Base-by-base conservation (phyloP, 2,888 invertebrate genomes). In the Drosophila kambysellisi region DNA sequence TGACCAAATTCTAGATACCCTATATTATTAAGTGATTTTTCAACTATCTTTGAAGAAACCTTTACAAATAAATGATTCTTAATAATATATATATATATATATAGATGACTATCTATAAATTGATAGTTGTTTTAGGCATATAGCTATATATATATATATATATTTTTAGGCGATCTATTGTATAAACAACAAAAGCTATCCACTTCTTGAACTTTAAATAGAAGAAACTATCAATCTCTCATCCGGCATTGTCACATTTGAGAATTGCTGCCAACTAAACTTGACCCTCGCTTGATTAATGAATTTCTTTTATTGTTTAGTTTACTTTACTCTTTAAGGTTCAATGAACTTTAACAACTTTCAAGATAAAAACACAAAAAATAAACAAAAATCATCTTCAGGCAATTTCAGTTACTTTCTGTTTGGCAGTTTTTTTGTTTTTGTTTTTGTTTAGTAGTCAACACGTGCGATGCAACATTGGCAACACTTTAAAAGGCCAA, bases 401-500 rank as follows among this genome's bases (percentile, higher is more conserved):
- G 53, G 30, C 15, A 9, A 9, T 15, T 29, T 39, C 15, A 15
- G 46, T 46, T 46, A 46, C 46, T 46, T 15, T 46, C 20, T 20
- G 46, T 20, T 37, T 7, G 6, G 17, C 17, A 46, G 20, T 53
- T 37, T 11, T 25, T 25, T 25, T 25, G 20, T 25, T 25, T 25
- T 25, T 25, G 0, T 25, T 25, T 25, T 25, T 50, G 29, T 75
- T 78, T 70, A 76, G 76, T 77, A 79, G 17, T 67, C 33, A 71
- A 70, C 65, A 46, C 46, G 33, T 63, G 62, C 74, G 50, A 73
- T 72, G 61, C 67, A 76, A 59, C 53, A 46, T 37, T 37, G 46
- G 68, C 63, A 78, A 65, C 61, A 77, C 60, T 70, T 54, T 58
- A 30, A 30, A 58, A 67, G 53, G 63, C 32, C 61, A 81, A 70